These are phyloP conservation scores for Hemithea aestivaria DNA, from an alignment of 2,888 invertebrate species.

Conservation along the genomic window DNA sequence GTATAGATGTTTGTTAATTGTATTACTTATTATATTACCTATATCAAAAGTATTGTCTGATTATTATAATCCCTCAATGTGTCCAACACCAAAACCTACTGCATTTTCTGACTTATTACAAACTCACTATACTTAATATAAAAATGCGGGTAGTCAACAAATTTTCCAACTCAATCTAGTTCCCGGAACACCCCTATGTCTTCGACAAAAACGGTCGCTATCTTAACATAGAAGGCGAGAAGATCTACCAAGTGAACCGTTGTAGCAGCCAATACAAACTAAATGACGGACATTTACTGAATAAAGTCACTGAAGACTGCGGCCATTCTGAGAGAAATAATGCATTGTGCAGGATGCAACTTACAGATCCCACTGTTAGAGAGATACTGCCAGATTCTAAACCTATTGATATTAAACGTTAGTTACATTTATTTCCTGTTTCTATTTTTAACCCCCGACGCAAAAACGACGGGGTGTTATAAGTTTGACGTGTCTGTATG, in stretches of 20 bases:
- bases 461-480: no score
- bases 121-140: no score
- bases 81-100: no score
- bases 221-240: conserved; percentile 34
- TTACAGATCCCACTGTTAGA: conserved; percentile 33
- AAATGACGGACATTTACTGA: conserved; percentile 34
- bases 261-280: conserved; percentile 53
- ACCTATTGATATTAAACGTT: conserved; percentile 41
- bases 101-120: no score
- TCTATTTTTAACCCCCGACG: no score
- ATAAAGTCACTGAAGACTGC: conserved; percentile 43
- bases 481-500: no score
- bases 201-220: conserved; percentile 55
- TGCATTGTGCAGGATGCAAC: conserved; percentile 34
- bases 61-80: no score
- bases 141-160: no score
- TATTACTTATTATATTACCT: no score
- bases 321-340: conserved; percentile 41
- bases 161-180: conserved; percentile 5
- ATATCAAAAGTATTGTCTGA: no score
- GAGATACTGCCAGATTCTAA: conserved; percentile 39
- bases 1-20: no score
- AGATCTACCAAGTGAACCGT: conserved; percentile 46
- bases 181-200: conserved; percentile 36
- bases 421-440: no score